Evolutionary conservation across 2,888 invertebrate species (phyloP).

Genomic region (Pseudococcus longispinus): DNA sequence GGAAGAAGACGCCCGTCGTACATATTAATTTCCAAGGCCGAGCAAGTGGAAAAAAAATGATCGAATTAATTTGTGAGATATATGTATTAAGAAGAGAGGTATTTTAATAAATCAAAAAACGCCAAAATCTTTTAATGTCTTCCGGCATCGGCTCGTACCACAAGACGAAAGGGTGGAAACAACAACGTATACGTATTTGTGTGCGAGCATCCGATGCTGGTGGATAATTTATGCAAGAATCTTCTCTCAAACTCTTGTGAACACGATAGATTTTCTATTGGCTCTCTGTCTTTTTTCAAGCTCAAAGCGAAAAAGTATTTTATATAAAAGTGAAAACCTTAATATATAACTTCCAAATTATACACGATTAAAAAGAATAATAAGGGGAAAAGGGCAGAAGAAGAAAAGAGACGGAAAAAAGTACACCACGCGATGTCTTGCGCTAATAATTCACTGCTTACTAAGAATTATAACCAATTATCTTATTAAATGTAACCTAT

Average conservation of each 20-base stretch:
- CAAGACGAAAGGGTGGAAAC: conserved; percentile 28
- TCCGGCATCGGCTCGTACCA: neutral
- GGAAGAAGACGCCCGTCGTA: conserved; percentile 12
- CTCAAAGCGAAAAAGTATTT: conserved; percentile 42
- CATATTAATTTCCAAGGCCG: conserved; percentile 46
- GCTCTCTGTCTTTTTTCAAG: conserved; percentile 13
- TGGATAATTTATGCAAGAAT: conserved; percentile 40
- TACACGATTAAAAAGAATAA: conserved; percentile 18
- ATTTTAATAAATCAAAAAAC: conserved; percentile 43
- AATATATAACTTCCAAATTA: conserved; percentile 45
- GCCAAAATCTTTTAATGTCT: conserved; percentile 37
- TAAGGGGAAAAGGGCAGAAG: neutral
- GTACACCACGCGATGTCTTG: conserved; percentile 57
- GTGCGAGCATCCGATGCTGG: neutral
- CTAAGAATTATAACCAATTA: conserved; percentile 53
- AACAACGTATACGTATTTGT: neutral
- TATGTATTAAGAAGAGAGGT: neutral
- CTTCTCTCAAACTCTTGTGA: neutral
- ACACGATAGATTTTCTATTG: neutral
- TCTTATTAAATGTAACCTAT: conserved; percentile 55
- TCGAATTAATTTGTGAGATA: conserved; percentile 37
- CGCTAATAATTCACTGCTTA: conserved; percentile 56
- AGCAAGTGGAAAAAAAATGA: neutral
- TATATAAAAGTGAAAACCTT: conserved; percentile 42
- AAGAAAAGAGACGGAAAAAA: conserved; percentile 31